These are phyloP conservation scores for Oreocharis arfaki DNA, from an alignment of 2,113 vertebrate species.

Conservation along the genomic window DNA sequence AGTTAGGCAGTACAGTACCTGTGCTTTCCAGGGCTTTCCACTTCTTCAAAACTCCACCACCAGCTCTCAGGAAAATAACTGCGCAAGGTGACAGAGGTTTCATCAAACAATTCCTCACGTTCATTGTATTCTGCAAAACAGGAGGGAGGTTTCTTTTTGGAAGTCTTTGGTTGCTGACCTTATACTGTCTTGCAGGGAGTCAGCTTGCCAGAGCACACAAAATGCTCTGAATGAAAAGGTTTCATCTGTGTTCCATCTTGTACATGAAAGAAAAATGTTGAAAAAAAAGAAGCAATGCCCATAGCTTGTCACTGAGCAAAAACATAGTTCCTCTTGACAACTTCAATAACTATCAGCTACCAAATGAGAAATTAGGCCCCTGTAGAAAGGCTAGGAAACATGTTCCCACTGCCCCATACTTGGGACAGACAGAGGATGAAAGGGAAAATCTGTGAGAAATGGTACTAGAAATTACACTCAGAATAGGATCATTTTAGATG, in stretches of 20 bases:
- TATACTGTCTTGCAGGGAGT: background rate
- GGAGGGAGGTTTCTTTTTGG: background rate
- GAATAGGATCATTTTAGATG: background rate
- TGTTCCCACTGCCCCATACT: background rate
- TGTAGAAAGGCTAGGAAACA: background rate
- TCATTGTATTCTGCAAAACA: slow-evolving; percentile 23
- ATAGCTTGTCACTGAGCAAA: background rate
- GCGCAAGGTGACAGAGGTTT: slow-evolving; percentile 44
- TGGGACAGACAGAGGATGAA: background rate
- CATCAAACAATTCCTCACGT: slow-evolving; percentile 63
- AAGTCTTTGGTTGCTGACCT: background rate
- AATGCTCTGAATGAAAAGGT: background rate
- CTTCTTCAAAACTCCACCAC: slow-evolving; percentile 54
- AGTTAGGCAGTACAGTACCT: background rate
- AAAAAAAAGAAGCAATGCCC: background rate
- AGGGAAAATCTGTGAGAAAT: background rate
- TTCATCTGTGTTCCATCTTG: background rate
- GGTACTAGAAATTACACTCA: background rate
- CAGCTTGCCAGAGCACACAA: background rate
- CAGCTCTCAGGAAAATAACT: slow-evolving; percentile 77
- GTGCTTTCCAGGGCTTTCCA: slow-evolving; percentile 20
- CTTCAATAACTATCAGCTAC: background rate
- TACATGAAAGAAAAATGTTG: background rate
- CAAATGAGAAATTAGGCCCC: background rate
- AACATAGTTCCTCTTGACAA: background rate